These are phyloP conservation scores for Umimayanthus kanabou DNA, from an alignment of 92 coral and sea anemone genomes.

Conservation along the genomic window DNA sequence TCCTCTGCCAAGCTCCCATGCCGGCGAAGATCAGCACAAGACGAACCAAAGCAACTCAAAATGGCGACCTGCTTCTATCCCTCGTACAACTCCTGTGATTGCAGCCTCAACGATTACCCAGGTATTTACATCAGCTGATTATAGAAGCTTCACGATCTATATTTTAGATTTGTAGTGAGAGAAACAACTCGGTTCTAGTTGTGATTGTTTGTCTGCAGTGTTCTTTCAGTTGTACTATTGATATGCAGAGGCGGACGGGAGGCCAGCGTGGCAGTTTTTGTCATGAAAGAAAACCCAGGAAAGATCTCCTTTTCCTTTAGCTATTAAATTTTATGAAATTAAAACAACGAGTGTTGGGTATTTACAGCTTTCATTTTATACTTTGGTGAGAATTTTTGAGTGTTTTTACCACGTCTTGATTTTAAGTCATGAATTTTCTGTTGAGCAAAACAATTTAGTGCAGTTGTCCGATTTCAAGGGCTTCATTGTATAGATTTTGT, in stretches of 20 bases:
- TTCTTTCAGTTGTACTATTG: background rate
- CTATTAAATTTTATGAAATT: background rate
- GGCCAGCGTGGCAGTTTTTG: constrained; percentile 43
- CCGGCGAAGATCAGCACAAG: constrained; percentile 70
- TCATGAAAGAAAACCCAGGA: constrained; percentile 19
- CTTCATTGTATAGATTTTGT: constrained; percentile 7
- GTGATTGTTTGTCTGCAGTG: background rate
- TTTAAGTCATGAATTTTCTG: constrained; percentile 10
- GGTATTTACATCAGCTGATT: constrained; percentile 50
- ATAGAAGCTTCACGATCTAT: background rate
- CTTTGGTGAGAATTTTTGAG: background rate
- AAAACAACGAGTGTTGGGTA: background rate
- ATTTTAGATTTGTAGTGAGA: background rate
- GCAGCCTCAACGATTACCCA: constrained; percentile 90
- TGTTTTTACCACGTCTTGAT: constrained; percentile 45
- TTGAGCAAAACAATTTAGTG: constrained; percentile 14
- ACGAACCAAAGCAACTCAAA: constrained; percentile 59
- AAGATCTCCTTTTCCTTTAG: background rate
- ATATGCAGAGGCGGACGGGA: background rate
- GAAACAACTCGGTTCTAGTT: background rate
- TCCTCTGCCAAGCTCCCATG: constrained; percentile 85
- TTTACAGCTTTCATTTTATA: background rate
- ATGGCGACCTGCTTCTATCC: constrained; percentile 65
- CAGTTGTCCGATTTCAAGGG: constrained; percentile 35
- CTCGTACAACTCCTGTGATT: constrained; percentile 70